Conservation (phyloP, 2,113 vertebrate species). For the Colinus virginianus region DNA sequence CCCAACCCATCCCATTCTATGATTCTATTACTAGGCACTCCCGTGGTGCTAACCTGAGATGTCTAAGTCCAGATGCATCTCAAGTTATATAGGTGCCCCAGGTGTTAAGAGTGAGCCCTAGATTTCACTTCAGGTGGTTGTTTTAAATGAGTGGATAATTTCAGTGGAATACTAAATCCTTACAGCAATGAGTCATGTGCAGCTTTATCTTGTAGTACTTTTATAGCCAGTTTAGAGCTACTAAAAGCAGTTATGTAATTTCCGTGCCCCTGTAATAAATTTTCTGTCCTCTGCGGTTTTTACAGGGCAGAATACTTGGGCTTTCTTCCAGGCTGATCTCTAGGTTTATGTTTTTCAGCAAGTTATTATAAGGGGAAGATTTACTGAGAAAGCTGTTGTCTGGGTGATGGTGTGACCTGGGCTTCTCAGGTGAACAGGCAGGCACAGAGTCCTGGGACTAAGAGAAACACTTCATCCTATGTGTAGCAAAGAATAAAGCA, state of each 20-base stretch:
- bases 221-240: background rate
- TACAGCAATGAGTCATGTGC: background rate
- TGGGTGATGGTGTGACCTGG: background rate
- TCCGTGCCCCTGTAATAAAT: background rate
- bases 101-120: background rate
- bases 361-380: background rate
- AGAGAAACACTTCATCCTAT: background rate
- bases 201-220: conserved; percentile 10
- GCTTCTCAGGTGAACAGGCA: background rate
- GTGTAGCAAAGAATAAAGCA: background rate
- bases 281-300: background rate
- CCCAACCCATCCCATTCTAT: too few relatives aligned
- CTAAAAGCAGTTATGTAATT: background rate
- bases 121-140: background rate
- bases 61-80: background rate
- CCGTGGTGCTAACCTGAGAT: background rate
- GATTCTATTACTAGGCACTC: background rate
- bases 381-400: background rate
- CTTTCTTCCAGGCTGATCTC: background rate
- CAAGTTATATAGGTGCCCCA: background rate
- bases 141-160: conserved; percentile 11
- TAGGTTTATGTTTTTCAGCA: background rate
- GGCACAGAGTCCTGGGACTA: background rate
- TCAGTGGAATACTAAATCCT: background rate
- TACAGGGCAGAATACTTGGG: background rate